Percentiles rank a stretch among this genome's conserved stretches.
Evolutionary conservation across 2,888 invertebrate genomes (phyloP).

Genomic region (Nycteola revayana): DNA sequence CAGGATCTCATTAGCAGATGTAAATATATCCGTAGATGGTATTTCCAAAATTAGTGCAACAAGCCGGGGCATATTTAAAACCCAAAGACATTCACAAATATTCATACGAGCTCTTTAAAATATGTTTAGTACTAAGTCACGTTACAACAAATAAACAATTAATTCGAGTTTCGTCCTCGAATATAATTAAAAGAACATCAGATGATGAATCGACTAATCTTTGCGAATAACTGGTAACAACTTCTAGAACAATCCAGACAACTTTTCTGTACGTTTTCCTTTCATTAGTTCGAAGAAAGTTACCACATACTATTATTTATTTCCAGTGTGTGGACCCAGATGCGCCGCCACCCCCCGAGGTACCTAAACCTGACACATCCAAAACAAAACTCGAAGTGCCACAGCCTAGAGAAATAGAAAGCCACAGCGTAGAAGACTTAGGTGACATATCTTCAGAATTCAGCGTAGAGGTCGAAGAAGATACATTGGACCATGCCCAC

Average conservation of each 20-base stretch:
- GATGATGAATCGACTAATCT: no score
- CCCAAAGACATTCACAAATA: no score
- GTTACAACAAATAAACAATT: no score
- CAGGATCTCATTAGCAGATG: constrained; percentile 86
- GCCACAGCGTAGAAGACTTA: constrained; percentile 72
- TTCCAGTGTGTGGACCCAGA: constrained; percentile 72
- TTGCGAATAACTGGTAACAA: constrained; percentile 2
- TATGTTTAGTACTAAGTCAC: no score
- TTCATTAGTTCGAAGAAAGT: constrained; percentile 16
- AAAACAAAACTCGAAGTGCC: constrained; percentile 61
- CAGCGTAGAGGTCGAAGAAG: constrained; percentile 74
- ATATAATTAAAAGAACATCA: no score
- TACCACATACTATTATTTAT: background rate
- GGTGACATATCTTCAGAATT: constrained; percentile 77
- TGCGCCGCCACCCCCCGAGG: constrained; percentile 56
- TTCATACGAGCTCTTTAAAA: no score
- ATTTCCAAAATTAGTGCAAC: no score
- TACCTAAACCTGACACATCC: constrained; percentile 65
- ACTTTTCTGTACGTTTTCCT: constrained; percentile 16
- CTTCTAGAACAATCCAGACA: constrained; percentile 17
- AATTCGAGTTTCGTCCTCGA: no score
- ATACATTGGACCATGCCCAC: constrained; percentile 48
- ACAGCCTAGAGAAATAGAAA: constrained; percentile 53
- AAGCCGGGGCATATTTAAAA: no score
- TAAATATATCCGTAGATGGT: constrained; percentile 51